These are phyloP conservation scores for Phyllotis vaccarum DNA, from an alignment of 2,797 vertebrate species.

Conservation along the genomic window DNA sequence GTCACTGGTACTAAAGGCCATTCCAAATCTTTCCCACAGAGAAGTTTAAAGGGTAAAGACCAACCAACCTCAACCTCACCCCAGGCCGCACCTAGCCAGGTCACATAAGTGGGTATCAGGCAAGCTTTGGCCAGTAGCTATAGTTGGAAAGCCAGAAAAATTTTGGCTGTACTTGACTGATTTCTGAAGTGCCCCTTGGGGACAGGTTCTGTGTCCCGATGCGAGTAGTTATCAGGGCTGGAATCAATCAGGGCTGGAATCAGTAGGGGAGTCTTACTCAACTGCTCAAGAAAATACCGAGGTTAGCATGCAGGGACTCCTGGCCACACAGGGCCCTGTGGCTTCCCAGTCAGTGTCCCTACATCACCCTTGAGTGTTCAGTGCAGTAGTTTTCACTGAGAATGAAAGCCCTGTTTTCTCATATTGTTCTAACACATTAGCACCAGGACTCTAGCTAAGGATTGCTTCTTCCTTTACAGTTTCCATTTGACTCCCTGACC, in stretches of 20 bases:
- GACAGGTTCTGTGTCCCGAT: background rate
- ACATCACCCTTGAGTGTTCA: background rate
- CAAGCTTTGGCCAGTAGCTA: too few species aligned
- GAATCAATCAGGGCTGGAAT: background rate
- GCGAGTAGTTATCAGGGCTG: background rate
- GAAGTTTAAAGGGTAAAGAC: background rate
- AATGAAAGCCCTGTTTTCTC: background rate
- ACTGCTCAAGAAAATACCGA: background rate
- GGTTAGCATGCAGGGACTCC: background rate
- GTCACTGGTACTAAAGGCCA: background rate
- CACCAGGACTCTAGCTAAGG: slow-evolving; percentile 11
- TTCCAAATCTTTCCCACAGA: background rate
- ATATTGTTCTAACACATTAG: accelerated
- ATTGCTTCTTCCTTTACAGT: slow-evolving; percentile 85
- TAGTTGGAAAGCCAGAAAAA: background rate
- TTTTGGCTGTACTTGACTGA: background rate
- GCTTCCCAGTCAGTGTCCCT: background rate
- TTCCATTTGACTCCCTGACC: slow-evolving; percentile 85
- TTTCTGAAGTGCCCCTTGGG: background rate
- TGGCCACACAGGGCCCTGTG: background rate
- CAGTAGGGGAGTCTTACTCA: background rate
- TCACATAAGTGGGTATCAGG: background rate
- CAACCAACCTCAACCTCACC: background rate
- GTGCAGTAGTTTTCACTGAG: background rate
- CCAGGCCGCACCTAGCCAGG: background rate